phyloP scores from a whole-genome alignment of 2,113 vertebrate species.

The Myrmecobius fasciatus region DNA sequence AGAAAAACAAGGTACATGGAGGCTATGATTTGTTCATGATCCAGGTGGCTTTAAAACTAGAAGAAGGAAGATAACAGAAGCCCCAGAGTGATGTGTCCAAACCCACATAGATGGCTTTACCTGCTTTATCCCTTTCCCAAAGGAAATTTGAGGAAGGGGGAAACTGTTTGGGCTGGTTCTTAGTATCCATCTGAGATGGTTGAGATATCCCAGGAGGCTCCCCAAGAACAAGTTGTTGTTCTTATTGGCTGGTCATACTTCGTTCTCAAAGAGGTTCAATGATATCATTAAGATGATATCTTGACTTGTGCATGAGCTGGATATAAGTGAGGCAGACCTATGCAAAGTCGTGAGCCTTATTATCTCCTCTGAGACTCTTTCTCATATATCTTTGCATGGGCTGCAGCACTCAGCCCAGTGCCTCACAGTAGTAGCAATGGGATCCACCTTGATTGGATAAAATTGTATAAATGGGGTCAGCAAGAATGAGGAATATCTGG shows the following conservation, averaged over 20 bases:
- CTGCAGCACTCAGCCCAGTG: neutral
- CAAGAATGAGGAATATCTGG: neutral
- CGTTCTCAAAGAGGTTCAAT: neutral
- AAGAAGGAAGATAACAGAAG: neutral
- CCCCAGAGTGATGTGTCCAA: neutral
- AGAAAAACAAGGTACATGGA: neutral
- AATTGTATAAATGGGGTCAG: neutral
- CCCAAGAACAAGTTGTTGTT: neutral
- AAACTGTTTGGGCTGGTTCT: neutral
- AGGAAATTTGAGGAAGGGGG: neutral
- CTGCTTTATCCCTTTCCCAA: neutral
- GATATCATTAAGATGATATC: too few species aligned
- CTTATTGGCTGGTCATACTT: too few species aligned
- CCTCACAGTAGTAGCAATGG: neutral
- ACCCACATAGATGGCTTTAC: neutral
- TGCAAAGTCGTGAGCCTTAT: neutral
- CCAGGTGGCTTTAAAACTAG: neutral
- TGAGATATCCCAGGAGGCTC: neutral
- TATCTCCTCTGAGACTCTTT: neutral
- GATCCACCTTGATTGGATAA: neutral
- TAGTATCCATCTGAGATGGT: neutral
- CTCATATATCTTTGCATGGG: neutral
- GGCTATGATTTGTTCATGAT: neutral
- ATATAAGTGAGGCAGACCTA: too few species aligned
- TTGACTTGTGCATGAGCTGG: neutral